Conservation (phyloP, 2,888 invertebrate species). For the Pristionchus japonicus region DNA sequence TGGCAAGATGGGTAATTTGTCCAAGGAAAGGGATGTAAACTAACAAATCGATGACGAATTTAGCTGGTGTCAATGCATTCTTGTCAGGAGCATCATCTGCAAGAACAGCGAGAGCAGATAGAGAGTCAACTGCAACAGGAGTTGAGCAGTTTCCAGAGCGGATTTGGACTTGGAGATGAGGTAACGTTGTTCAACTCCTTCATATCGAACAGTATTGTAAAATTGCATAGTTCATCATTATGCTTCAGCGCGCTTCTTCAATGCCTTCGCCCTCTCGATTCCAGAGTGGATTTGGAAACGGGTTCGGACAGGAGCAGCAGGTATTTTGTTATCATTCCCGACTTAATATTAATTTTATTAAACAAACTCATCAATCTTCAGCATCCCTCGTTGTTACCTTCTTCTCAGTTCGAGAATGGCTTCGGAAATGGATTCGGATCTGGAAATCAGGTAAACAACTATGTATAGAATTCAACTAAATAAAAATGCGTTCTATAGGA, state of each 20-base stretch:
- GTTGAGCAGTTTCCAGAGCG: slow-evolving; percentile 54
- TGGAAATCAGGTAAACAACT: neutral
- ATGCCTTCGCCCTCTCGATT: neutral
- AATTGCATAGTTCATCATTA: no score
- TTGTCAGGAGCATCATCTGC: slow-evolving; percentile 57
- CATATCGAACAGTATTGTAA: no score
- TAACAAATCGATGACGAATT: neutral
- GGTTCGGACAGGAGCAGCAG: neutral
- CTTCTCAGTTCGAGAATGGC: neutral
- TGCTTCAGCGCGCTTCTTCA: neutral
- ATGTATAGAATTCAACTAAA: neutral
- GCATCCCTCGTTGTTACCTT: neutral
- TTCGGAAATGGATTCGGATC: no score
- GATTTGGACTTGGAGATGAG: neutral
- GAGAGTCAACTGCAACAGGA: slow-evolving; percentile 59
- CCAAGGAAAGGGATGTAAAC: neutral
- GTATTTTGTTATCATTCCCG: neutral
- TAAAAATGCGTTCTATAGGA: no score
- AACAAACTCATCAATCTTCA: neutral
- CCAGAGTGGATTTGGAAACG: neutral
- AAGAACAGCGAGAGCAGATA: slow-evolving; percentile 55
- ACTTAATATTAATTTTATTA: neutral
- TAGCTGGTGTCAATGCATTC: neutral
- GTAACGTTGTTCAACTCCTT: no score
- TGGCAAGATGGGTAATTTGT: neutral